phyloP scores from a whole-genome alignment of 2,888 invertebrate species.

The Noctua janthina region DNA sequence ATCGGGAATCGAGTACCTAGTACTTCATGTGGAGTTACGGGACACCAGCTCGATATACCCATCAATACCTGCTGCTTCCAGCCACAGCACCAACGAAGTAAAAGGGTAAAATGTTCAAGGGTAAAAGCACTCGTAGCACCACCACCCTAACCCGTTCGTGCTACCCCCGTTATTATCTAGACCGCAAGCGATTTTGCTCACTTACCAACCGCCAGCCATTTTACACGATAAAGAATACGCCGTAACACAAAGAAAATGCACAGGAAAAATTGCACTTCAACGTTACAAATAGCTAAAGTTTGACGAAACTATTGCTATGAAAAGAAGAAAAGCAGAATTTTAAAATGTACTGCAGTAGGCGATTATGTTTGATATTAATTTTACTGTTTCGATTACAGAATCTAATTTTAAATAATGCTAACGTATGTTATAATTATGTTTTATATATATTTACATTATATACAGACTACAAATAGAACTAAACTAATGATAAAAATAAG shows the following conservation, averaged over 20 bases:
- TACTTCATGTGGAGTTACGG: too few species aligned
- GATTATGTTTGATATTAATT: not conserved
- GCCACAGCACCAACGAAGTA: too few species aligned
- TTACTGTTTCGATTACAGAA: not conserved
- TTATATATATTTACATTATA: too few species aligned
- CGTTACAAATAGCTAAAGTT: constrained; percentile 41
- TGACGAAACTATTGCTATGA: constrained; percentile 42
- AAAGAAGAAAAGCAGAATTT: constrained; percentile 20
- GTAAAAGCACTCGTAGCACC: constrained; percentile 2
- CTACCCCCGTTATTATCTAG: constrained; percentile 57
- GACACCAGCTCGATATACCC: not conserved
- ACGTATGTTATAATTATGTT: too few species aligned
- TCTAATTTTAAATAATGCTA: too few species aligned
- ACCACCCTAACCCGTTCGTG: constrained; percentile 48
- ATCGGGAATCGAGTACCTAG: not conserved
- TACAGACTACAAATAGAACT: too few species aligned
- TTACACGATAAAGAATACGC: constrained; percentile 55
- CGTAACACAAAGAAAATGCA: constrained; percentile 30
- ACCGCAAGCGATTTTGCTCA: constrained; percentile 59
- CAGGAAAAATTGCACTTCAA: constrained; percentile 42
- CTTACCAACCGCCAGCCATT: constrained; percentile 51
- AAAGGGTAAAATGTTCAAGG: not conserved
- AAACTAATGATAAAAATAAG: too few species aligned
- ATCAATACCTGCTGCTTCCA: not conserved
- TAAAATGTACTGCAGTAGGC: constrained; percentile 20